phyloP scores from a whole-genome alignment of 2,888 invertebrate species.

The Athalia circularis region DNA sequence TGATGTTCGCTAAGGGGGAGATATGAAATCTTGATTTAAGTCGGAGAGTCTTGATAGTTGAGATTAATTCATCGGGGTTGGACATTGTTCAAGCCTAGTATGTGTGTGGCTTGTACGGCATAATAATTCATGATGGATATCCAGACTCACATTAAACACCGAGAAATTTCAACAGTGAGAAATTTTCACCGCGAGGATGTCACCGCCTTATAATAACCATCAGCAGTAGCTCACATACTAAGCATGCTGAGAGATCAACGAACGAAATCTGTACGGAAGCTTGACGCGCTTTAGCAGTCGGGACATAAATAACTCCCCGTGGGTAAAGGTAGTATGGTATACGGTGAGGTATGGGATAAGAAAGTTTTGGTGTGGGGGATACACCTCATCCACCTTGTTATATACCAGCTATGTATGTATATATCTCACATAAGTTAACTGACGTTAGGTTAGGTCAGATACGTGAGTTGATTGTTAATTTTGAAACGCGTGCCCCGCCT shows the following conservation, averaged over 20 bases:
- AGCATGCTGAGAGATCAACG: not conserved
- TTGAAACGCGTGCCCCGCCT: constrained; percentile 27
- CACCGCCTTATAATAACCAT: not conserved
- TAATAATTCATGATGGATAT: no score
- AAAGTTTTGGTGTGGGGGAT: not conserved
- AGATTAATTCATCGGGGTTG: no score
- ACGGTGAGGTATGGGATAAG: not conserved
- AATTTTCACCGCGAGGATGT: not conserved
- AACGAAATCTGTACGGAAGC: constrained; percentile 37
- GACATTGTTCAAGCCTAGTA: no score
- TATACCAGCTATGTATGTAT: not conserved
- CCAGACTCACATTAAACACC: no score
- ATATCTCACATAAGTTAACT: not conserved
- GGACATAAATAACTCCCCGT: constrained; percentile 21
- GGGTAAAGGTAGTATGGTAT: not conserved
- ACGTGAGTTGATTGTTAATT: constrained; percentile 27
- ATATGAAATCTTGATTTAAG: no score
- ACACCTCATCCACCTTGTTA: no score
- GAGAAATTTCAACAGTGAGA: not conserved
- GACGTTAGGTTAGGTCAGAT: constrained; percentile 24
- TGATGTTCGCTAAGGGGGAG: no score
- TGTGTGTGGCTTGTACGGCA: no score
- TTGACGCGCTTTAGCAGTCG: not conserved
- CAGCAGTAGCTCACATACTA: no score
- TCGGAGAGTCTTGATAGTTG: no score